Base-by-base conservation (phyloP, 2,113 vertebrate species). In the Microtus oregoni region DNA sequence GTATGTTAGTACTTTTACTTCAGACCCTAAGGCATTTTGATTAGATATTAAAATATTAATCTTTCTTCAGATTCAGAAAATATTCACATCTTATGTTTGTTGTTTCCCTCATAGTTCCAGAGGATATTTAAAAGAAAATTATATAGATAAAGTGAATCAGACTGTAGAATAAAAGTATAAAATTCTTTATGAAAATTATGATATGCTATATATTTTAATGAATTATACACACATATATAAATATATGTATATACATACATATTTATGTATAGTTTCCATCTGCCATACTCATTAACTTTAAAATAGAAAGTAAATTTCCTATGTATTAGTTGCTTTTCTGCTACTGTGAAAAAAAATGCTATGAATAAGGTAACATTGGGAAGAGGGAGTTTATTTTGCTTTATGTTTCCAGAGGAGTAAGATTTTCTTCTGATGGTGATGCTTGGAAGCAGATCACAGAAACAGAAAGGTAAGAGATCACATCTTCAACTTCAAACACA, bases 1-100 rank as follows among this genome's bases (percentile, higher is more conserved):
- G 93, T 95, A 55, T 83, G n/a, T 91, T 92, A 91, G 1, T 28
- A 90, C 95, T 95, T 96, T 91, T 89, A 61, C 88, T 90, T 88
- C 32, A 83, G 30, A 86, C 10, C 61, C 30, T 89, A 94, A 68
- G 88, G n/a, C 67, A 96, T 92, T 97, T 96, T 41, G 65, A 79
- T 52, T 87, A 96, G 78, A 95, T 35, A 75, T 92, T 96, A 87
- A 96, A 92, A 86, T 70, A 50, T 94, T 93, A 12, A 90, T 10
- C 81, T 92, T 15, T 85, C 19, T 87, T 90, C 30, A 92, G 67
- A 92, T 90, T 91, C 76, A 44, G 63, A n/a, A 81, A 87, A 83
- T 90, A 5, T 11, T 91, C 26, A 44, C 20, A 65, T 94, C n/a
- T 96, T 92, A 82, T 82, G 20, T 63, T 81, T 94, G 47, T 3